A percentile compares a stretch with the other conserved stretches of the same genome.
Evolutionary conservation across 2,888 invertebrate genomes (phyloP).

Genomic region (Sabatieria punctata): DNA sequence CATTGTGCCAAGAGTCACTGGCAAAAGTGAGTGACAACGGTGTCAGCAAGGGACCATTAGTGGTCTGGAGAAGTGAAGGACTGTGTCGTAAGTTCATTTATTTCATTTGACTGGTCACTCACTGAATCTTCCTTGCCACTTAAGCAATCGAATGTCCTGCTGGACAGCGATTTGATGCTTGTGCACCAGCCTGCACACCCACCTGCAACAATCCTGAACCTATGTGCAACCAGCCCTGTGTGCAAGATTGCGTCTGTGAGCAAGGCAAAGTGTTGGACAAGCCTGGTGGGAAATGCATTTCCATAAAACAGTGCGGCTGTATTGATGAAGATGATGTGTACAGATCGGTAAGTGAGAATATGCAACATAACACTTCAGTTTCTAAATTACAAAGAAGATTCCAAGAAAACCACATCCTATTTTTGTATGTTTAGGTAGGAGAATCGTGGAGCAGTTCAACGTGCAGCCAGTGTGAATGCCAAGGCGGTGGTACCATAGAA

Average conservation of each 20-base stretch:
- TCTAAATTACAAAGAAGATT: no score
- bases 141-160: background rate
- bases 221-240: background rate
- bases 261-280: background rate
- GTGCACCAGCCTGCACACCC: background rate
- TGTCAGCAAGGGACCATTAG: background rate
- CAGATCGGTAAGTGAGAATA: background rate
- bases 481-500: background rate
- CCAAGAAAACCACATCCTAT: no score
- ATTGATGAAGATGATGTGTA: background rate
- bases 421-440: no score
- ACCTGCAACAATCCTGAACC: background rate
- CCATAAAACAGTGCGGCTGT: background rate
- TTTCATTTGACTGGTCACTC: background rate
- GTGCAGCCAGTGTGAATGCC: background rate
- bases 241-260: background rate
- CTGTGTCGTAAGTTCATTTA: background rate
- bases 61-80: background rate
- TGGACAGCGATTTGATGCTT: background rate
- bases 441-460: background rate
- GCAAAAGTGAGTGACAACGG: background rate
- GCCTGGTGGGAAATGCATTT: background rate
- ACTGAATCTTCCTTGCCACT: background rate
- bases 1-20: background rate
- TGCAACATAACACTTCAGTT: no score